These are phyloP conservation scores for Pristionchus fissidentatus DNA, from an alignment of 2,888 invertebrate genomes.

Conservation along the genomic window DNA sequence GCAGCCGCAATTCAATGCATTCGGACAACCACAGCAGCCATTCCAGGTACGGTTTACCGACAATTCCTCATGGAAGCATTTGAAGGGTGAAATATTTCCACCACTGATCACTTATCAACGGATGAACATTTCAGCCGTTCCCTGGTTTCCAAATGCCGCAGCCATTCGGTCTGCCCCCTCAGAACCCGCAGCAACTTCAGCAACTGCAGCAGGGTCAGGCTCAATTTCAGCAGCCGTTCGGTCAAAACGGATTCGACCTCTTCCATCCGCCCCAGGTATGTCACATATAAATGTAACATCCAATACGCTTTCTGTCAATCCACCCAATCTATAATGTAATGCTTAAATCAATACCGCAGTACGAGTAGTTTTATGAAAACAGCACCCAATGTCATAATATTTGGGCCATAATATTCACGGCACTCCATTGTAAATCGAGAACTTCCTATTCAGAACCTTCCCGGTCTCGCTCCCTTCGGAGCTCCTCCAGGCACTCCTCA, in stretches of 20 bases:
- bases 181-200: conserved; percentile 29
- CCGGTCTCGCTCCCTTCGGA: conserved; percentile 12
- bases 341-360: background rate
- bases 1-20: conserved; percentile 49
- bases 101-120: background rate
- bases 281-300: background rate
- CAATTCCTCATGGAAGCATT: too few relatives aligned
- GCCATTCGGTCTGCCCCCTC: conserved; percentile 31
- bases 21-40: conserved; percentile 53
- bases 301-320: background rate
- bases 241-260: conserved; percentile 21
- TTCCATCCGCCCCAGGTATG: conserved; percentile 25
- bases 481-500: conserved; percentile 6
- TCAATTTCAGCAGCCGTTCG: conserved; percentile 24
- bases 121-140: conserved; percentile 46
- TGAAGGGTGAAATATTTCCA: too few relatives aligned
- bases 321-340: background rate
- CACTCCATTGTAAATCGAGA: background rate
- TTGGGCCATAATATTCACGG: background rate
- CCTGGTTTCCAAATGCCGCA: conserved; percentile 29
- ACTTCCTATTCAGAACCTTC: conserved; percentile 9
- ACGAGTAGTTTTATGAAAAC: background rate
- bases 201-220: background rate
- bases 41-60: conserved; percentile 37
- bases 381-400: too few relatives aligned